Evolutionary conservation across 2,888 invertebrate species (phyloP).

Genomic region (Drepanosiphum platanoidis): DNA sequence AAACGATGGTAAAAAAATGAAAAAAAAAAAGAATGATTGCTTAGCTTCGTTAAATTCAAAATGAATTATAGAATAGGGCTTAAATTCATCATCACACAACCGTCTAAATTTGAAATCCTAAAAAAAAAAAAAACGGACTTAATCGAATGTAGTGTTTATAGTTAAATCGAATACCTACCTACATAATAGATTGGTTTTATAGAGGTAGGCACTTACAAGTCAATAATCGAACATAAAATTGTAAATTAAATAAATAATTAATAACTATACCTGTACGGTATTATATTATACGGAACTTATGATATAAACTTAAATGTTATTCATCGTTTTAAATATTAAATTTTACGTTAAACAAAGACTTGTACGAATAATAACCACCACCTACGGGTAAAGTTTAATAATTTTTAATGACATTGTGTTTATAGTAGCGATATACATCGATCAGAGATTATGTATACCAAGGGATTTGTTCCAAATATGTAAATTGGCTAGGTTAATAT

Average conservation of each 20-base stretch:
- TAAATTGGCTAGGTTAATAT: slow-evolving; percentile 4
- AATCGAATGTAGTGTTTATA: neutral
- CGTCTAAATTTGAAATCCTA: neutral
- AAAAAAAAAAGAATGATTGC: neutral
- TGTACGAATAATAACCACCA: neutral
- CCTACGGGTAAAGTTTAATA: too few species aligned
- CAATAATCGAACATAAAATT: neutral
- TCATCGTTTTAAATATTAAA: too few species aligned
- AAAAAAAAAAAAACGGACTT: neutral
- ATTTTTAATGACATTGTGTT: neutral
- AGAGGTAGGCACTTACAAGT: neutral
- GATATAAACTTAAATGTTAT: too few species aligned
- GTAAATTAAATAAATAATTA: neutral
- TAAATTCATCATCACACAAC: neutral
- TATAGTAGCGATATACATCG: neutral
- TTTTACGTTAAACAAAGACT: too few species aligned
- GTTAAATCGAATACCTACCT: neutral
- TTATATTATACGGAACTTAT: too few species aligned
- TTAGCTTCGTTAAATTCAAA: neutral
- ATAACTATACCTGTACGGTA: too few species aligned
- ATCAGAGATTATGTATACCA: slow-evolving; percentile 1
- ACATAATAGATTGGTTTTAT: too few species aligned
- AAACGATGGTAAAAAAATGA: too few species aligned
- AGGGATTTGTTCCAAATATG: slow-evolving; percentile 17
- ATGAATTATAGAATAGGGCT: neutral